Evolutionary conservation across 2,797 vertebrate species (phyloP).

Genomic region (Otus scops): DNA sequence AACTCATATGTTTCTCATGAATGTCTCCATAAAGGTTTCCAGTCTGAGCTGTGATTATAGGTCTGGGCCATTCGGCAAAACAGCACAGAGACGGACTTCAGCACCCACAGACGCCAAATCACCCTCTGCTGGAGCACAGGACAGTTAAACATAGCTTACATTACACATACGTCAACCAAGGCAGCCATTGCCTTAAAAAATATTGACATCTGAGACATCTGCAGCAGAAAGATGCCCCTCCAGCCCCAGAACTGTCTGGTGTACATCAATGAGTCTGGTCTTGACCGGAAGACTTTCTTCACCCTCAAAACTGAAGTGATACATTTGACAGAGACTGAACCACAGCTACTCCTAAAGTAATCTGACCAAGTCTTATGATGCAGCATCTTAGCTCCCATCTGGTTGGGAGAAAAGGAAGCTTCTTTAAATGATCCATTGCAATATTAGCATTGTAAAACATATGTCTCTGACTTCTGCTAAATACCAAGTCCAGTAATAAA

Average conservation of each 20-base stretch:
- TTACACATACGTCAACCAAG: neutral
- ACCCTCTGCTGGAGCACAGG: neutral
- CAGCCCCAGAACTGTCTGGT: neutral
- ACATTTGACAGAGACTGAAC: neutral
- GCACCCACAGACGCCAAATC: neutral
- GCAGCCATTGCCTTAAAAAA: neutral
- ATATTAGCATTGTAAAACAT: neutral
- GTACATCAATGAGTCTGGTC: neutral
- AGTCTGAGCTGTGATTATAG: neutral
- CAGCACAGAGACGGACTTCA: neutral
- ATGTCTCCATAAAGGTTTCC: neutral
- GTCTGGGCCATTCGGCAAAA: neutral
- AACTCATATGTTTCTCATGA: neutral
- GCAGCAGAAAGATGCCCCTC: neutral
- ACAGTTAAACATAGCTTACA: neutral
- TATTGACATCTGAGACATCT: neutral
- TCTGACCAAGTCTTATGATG: neutral
- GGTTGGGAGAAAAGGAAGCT: neutral
- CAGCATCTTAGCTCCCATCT: neutral
- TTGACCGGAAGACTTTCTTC: neutral
- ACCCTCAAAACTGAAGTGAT: neutral
- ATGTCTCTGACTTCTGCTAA: neutral
- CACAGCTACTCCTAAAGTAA: neutral
- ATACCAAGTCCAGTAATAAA: neutral
- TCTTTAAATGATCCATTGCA: neutral